Percentiles rank a stretch among this genome's conserved stretches.
These are phyloP conservation scores for Vanacampus margaritifer DNA, from an alignment of 2,113 vertebrate species.

Conservation along the genomic window DNA sequence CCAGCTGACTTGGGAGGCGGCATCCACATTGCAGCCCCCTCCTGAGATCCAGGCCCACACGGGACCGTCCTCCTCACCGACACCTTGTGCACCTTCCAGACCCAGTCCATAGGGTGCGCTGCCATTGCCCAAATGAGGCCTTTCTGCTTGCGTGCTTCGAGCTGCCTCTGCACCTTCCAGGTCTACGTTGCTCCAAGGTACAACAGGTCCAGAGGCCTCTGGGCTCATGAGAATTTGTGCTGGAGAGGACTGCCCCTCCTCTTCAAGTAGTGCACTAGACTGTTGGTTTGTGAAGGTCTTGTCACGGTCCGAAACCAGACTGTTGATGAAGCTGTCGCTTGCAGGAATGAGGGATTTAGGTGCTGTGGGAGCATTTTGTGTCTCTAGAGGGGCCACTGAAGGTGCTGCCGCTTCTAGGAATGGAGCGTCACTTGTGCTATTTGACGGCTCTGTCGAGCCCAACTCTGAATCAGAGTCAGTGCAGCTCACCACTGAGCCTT, in stretches of 20 bases:
- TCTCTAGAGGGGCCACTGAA: slow-evolving; percentile 30
- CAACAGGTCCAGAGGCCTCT: slow-evolving; percentile 37
- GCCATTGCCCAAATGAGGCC: background rate
- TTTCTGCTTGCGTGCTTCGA: slow-evolving; percentile 12
- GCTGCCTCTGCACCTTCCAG: slow-evolving; percentile 78
- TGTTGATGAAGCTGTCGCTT: slow-evolving; percentile 76
- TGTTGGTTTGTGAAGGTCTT: slow-evolving; percentile 23
- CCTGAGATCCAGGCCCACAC: slow-evolving; percentile 92
- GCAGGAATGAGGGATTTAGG: slow-evolving; percentile 60
- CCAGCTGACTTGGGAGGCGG: slow-evolving; percentile 78
- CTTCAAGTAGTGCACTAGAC: slow-evolving; percentile 21
- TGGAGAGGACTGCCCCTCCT: slow-evolving; percentile 17
- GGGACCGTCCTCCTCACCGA: slow-evolving; percentile 73
- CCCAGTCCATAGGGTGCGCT: slow-evolving; percentile 74
- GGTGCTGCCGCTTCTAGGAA: slow-evolving; percentile 48
- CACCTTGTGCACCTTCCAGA: slow-evolving; percentile 71
- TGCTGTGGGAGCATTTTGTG: slow-evolving; percentile 6
- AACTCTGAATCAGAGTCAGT: slow-evolving; percentile 72
- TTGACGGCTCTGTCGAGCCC: slow-evolving; percentile 30
- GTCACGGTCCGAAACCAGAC: slow-evolving; percentile 69
- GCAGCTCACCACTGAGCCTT: slow-evolving; percentile 72
- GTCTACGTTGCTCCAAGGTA: slow-evolving; percentile 90
- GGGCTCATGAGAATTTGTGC: slow-evolving; percentile 31
- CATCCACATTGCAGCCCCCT: slow-evolving; percentile 83
- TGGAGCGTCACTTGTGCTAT: slow-evolving; percentile 24